phyloP scores from a whole-genome alignment of 2,888 invertebrate genomes.

The Sarcophaga variegata region DNA sequence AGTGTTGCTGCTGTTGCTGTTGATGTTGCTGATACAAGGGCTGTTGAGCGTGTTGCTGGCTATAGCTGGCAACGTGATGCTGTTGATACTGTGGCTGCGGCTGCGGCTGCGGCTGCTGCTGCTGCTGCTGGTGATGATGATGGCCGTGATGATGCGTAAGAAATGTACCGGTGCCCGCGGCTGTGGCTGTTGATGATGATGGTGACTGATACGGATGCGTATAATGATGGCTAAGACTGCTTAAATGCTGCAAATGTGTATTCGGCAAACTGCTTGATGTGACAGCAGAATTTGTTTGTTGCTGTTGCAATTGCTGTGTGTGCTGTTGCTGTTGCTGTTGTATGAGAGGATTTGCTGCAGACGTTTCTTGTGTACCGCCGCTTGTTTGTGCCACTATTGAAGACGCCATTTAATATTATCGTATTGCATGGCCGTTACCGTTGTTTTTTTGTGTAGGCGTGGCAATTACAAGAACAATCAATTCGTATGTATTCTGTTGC shows the following conservation, averaged over 20 bases:
- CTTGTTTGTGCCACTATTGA: slow-evolving; percentile 81
- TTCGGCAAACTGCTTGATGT: slow-evolving; percentile 76
- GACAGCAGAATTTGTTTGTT: slow-evolving; percentile 60
- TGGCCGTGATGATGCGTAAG: slow-evolving; percentile 72
- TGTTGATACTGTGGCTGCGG: slow-evolving; percentile 72
- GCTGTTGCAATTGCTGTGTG: slow-evolving; percentile 58
- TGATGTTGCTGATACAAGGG: slow-evolving; percentile 73
- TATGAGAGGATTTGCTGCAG: slow-evolving; percentile 72
- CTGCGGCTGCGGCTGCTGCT: slow-evolving; percentile 65
- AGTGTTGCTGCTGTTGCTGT: slow-evolving; percentile 73
- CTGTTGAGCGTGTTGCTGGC: slow-evolving; percentile 76
- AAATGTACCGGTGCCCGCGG: slow-evolving; percentile 50
- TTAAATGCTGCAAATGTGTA: slow-evolving; percentile 79
- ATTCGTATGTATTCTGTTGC: too few relatives aligned
- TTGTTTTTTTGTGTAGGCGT: slow-evolving; percentile 41
- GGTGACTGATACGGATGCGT: slow-evolving; percentile 72
- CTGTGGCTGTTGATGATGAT: slow-evolving; percentile 69
- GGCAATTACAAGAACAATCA: slow-evolving; percentile 8
- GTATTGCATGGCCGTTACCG: slow-evolving; percentile 78
- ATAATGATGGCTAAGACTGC: slow-evolving; percentile 79
- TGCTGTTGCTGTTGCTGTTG: slow-evolving; percentile 71
- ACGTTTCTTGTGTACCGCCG: slow-evolving; percentile 79
- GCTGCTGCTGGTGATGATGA: slow-evolving; percentile 69
- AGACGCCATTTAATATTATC: slow-evolving; percentile 81
- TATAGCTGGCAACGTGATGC: slow-evolving; percentile 61